Base-by-base conservation (phyloP, 92 coral and sea anemone genomes). In the Phenganax subtilis region DNA sequence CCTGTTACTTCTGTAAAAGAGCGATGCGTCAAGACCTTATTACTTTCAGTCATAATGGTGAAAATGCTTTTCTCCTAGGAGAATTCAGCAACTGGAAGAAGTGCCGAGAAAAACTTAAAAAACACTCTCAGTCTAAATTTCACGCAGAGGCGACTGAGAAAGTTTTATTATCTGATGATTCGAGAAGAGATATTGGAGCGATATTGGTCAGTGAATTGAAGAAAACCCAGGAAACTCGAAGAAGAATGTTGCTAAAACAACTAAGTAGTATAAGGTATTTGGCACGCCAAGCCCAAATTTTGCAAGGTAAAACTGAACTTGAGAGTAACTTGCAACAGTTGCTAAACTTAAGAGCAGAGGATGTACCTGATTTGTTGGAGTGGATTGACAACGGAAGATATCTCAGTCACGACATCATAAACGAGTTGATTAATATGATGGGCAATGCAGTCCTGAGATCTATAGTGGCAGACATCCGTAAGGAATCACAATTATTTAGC, bases 391-490 rank as follows among this genome's bases (percentile, higher is more conserved):
- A 82, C 37, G 85, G 77, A 56, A 82, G 63, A 55, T 82, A 82
- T 72, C 65, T 82, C 57, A 69, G 78, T 57, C 85, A 82, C 57
- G 85, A 82, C 17, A 82, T 71, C 20, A 72, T 70, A 47, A 71
- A 70, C 57, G 80, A 82, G 27, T 58, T 82, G 55, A 81, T 81
- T 55, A 81, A 68, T 51, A 81, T 81, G 75, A 81, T 81, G 84
- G 76, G 73, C 51, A 55, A 70, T n/a, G 78, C 75, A 54, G 77
- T 68, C 20, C 60, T 71, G 76, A 55, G 68, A 57, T 51, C 77
- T 72, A 72, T 72, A 72, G 77, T 72, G 4, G 20, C 30, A 53
- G 77, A 72, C 57, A 31, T 72, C 3, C 77, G 77, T 29, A 17
- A 72, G 57, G 29, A 52, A 53, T 72, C 77, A 72, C 55, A 72